Percentiles rank a stretch among this genome's conserved stretches.
Evolutionary conservation across 2,888 invertebrate species (phyloP).

Genomic region (Allophyes oxyacanthae): DNA sequence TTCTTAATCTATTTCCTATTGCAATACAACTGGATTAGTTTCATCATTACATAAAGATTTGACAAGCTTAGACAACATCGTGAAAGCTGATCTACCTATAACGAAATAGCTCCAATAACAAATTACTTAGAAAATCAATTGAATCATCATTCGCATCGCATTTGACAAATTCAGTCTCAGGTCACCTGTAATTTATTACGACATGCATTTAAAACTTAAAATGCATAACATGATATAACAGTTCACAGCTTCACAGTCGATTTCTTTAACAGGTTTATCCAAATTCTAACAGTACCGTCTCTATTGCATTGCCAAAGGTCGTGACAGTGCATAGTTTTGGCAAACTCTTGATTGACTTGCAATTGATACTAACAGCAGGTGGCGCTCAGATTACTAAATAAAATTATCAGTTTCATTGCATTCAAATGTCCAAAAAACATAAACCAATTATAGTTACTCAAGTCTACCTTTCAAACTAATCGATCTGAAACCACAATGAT

Average conservation of each 20-base stretch:
- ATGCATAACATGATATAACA: no score
- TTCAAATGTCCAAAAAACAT: conserved; percentile 1
- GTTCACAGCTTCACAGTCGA: no score
- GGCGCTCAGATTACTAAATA: background rate
- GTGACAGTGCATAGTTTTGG: no score
- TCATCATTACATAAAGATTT: background rate
- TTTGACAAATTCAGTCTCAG: no score
- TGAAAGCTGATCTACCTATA: conserved; percentile 7
- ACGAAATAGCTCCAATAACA: background rate
- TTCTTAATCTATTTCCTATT: no score
- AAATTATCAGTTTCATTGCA: background rate
- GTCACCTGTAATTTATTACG: no score
- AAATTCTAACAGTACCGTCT: background rate
- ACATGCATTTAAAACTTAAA: background rate
- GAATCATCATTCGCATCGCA: background rate
- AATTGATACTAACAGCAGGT: no score
- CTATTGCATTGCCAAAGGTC: conserved; percentile 2
- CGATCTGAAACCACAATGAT: conserved; percentile 26
- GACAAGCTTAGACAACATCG: background rate
- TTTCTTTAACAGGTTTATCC: background rate
- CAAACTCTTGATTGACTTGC: no score
- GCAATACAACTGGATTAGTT: no score
- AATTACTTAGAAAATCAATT: background rate
- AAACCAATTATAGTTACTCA: background rate
- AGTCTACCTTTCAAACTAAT: conserved; percentile 1